Conservation (phyloP, 2,888 invertebrate genomes). For the Peribatodes rhomboidaria region DNA sequence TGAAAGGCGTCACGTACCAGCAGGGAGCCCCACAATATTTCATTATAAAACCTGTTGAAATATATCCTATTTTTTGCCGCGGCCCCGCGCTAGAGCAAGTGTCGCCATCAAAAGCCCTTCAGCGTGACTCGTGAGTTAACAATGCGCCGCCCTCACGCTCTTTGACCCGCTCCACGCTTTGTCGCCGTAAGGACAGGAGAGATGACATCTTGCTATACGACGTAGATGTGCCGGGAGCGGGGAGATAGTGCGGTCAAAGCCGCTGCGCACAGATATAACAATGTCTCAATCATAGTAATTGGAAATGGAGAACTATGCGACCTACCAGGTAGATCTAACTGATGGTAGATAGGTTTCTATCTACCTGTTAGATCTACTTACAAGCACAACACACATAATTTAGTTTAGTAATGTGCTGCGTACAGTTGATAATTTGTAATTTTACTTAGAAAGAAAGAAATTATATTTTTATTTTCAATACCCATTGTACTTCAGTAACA, state of each 20-base stretch:
- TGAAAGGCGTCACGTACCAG: conserved; percentile 40
- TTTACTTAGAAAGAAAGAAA: too few relatives aligned
- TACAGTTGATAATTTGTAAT: too few relatives aligned
- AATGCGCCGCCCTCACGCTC: conserved; percentile 77
- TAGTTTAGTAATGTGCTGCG: too few relatives aligned
- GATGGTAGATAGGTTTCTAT: too few relatives aligned
- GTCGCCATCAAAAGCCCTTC: conserved; percentile 80
- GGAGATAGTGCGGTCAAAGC: conserved; percentile 29
- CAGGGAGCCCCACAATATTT: conserved; percentile 40
- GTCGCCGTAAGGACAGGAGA: conserved; percentile 75
- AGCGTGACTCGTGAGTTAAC: conserved; percentile 81
- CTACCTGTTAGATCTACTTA: too few relatives aligned
- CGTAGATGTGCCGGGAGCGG: conserved; percentile 19
- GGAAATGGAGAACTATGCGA: too few relatives aligned
- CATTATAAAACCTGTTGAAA: conserved; percentile 57
- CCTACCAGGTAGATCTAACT: too few relatives aligned
- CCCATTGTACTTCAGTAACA: too few relatives aligned
- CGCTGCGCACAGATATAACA: conserved; percentile 1
- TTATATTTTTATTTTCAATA: too few relatives aligned
- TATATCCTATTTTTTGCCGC: conserved; percentile 57
- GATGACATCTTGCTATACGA: conserved; percentile 69
- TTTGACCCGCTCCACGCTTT: conserved; percentile 82
- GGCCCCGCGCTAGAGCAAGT: conserved; percentile 61
- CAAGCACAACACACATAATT: too few relatives aligned
- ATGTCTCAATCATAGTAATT: conserved; percentile 8